Evolutionary conservation across 2,797 vertebrate species (phyloP).

Genomic region (Lagocephalus sceleratus): DNA sequence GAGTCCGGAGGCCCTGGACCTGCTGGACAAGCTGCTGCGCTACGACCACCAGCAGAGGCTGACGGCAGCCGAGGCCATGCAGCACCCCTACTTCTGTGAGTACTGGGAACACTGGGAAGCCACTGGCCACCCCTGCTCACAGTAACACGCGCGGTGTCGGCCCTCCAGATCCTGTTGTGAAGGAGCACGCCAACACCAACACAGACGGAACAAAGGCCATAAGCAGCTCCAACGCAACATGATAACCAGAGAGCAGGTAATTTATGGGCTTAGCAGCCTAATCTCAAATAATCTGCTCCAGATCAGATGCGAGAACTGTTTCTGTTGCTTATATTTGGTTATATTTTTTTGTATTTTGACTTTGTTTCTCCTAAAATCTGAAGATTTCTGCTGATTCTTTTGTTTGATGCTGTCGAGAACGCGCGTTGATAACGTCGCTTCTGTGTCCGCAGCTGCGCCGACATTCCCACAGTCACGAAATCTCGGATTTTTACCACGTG

Average conservation of each 20-base stretch:
- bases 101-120: slow-evolving; percentile 1
- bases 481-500: too few relatives aligned
- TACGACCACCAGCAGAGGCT: slow-evolving; percentile 98
- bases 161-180: slow-evolving; percentile 78
- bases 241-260: slow-evolving; percentile 78
- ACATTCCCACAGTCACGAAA: too few relatives aligned
- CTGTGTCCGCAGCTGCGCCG: too few relatives aligned
- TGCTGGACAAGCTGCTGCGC: slow-evolving; percentile 96
- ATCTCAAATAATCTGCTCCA: too few relatives aligned
- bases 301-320: too few relatives aligned
- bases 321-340: too few relatives aligned
- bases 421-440: too few relatives aligned
- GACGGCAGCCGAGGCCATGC: slow-evolving; percentile 96
- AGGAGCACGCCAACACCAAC: slow-evolving; percentile 78
- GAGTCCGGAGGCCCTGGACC: slow-evolving; percentile 91
- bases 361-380: too few relatives aligned
- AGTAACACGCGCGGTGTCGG: background rate
- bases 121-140: too few relatives aligned
- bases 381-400: too few relatives aligned
- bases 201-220: slow-evolving; percentile 79
- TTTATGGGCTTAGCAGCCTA: background rate
- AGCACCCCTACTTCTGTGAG: slow-evolving; percentile 93
- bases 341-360: too few relatives aligned
- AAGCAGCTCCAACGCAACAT: slow-evolving; percentile 80
- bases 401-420: too few relatives aligned